These are phyloP conservation scores for Macrocentrus cingulum DNA, from an alignment of 1,140 invertebrate genomes.

Conservation along the genomic window DNA sequence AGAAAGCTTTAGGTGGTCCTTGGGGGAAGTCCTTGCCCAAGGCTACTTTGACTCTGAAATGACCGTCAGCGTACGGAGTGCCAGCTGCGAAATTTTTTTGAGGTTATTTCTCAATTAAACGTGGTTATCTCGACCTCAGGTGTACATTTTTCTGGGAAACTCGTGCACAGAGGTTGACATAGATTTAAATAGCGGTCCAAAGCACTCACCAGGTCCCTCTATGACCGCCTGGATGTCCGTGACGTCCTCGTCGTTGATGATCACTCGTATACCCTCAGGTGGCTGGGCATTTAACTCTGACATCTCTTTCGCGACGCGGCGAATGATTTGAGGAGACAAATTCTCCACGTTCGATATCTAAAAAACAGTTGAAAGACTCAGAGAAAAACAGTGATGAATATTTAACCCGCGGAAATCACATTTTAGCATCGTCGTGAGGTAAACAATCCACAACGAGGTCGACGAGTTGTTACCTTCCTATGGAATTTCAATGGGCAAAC, in stretches of 20 bases:
- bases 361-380: neutral
- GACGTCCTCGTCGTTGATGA: constrained; percentile 86
- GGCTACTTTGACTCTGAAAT: constrained; percentile 87
- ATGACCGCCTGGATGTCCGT: constrained; percentile 91
- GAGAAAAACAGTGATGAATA: neutral
- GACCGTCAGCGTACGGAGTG: constrained; percentile 82
- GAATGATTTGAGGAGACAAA: constrained; percentile 87
- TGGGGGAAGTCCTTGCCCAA: constrained; percentile 92
- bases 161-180: too few relatives aligned
- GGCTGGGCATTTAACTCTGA: constrained; percentile 74
- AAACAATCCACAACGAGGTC: constrained; percentile 14
- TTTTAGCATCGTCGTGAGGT: neutral
- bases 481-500: neutral
- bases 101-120: constrained; percentile 18
- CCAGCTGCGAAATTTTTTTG: constrained; percentile 63
- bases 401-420: constrained; percentile 14
- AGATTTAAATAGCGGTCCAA: too few relatives aligned
- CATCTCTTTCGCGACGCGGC: constrained; percentile 82
- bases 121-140: too few relatives aligned
- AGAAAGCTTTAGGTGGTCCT: constrained; percentile 91
- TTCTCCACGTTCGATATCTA: constrained; percentile 90
- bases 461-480: neutral
- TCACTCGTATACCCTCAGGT: constrained; percentile 86
- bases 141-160: too few relatives aligned
- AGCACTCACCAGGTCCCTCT: constrained; percentile 80